Evolutionary conservation across 2,113 vertebrate genomes (phyloP).

Genomic region (Anolis sagrei): DNA sequence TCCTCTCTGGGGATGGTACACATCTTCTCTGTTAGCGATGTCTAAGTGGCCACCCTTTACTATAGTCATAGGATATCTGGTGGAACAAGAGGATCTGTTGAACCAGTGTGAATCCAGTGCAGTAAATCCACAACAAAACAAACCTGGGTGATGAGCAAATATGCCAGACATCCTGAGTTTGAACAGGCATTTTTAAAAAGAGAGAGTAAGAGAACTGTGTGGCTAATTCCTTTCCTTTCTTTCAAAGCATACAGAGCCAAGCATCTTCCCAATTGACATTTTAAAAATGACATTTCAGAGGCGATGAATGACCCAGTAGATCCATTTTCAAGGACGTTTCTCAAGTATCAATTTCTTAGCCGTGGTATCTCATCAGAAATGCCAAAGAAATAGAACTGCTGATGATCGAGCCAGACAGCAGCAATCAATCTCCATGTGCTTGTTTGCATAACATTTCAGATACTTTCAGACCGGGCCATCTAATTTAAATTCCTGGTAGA

Average conservation of each 20-base stretch:
- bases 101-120: background rate
- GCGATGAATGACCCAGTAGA: background rate
- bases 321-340: constrained; percentile 24
- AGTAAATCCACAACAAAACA: background rate
- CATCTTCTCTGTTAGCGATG: background rate
- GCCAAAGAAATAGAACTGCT: background rate
- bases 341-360: constrained; percentile 11
- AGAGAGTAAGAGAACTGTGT: background rate
- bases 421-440: constrained; percentile 10
- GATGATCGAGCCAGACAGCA: constrained; percentile 15
- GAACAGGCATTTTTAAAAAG: background rate
- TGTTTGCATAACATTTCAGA: constrained; percentile 7
- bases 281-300: constrained; percentile 15
- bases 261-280: background rate
- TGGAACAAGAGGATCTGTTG: too few relatives aligned
- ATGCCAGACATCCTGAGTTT: background rate
- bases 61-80: too few relatives aligned
- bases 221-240: background rate
- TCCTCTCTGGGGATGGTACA: background rate
- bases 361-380: constrained; percentile 5
- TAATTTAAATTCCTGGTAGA: background rate
- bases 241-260: background rate
- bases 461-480: background rate
- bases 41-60: background rate
- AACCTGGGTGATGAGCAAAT: background rate